These are phyloP conservation scores for Caenorhabditis drosophilae DNA, from an alignment of 2,888 invertebrate genomes.

Conservation along the genomic window DNA sequence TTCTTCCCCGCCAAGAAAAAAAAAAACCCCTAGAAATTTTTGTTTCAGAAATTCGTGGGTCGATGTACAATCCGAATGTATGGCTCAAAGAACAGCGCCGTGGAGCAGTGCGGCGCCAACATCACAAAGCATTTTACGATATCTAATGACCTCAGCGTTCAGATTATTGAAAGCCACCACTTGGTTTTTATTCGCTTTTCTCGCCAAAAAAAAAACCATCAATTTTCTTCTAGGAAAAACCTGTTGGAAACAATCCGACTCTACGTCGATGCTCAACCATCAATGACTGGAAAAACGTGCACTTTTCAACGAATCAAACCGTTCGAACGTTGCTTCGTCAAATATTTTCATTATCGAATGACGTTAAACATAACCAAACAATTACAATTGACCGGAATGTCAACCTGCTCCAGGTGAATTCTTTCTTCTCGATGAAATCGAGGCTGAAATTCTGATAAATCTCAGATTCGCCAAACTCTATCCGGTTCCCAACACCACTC, in stretches of 20 bases:
- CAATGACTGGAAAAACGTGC: constrained; percentile 47
- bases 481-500: constrained; percentile 42
- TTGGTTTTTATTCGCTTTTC: constrained; percentile 10
- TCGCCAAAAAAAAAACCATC: neutral
- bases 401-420: constrained; percentile 38
- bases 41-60: constrained; percentile 31
- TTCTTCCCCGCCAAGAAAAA: neutral
- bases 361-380: constrained; percentile 42
- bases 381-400: constrained; percentile 38
- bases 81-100: constrained; percentile 38
- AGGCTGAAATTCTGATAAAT: neutral
- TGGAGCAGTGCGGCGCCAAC: constrained; percentile 41
- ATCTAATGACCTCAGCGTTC: constrained; percentile 22
- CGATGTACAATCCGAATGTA: constrained; percentile 56
- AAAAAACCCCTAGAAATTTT: neutral
- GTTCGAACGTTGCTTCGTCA: constrained; percentile 48
- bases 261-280: constrained; percentile 33
- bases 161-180: constrained; percentile 29
- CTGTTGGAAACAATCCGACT: constrained; percentile 16
- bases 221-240: constrained; percentile 7
- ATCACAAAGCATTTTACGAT: constrained; percentile 25
- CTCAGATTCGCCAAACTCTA: constrained; percentile 47
- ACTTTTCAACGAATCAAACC: constrained; percentile 51
- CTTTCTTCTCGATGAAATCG: neutral
- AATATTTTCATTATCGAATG: constrained; percentile 35